phyloP scores from a whole-genome alignment of 2,888 invertebrate genomes.

The Volucella inanis region DNA sequence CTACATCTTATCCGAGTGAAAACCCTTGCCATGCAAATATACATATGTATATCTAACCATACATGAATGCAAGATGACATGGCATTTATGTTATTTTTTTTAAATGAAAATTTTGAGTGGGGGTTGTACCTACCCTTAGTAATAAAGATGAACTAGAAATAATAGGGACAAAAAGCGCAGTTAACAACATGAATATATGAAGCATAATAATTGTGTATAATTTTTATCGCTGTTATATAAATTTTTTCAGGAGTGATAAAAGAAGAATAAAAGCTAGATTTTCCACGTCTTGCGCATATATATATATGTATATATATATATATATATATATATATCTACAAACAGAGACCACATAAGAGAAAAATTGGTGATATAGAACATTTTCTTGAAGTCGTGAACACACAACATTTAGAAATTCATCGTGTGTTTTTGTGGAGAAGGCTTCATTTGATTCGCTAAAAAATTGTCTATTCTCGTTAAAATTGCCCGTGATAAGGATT shows the following conservation, averaged over 20 bases:
- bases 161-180: slow-evolving; percentile 61
- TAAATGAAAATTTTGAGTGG: slow-evolving; percentile 36
- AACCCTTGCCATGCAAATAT: slow-evolving; percentile 29
- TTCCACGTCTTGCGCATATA: slow-evolving; percentile 17
- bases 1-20: slow-evolving; percentile 64
- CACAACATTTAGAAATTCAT: slow-evolving; percentile 53
- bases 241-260: slow-evolving; percentile 43
- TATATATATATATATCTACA: slow-evolving; percentile 18
- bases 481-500: slow-evolving; percentile 38
- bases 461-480: slow-evolving; percentile 47
- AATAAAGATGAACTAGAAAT: slow-evolving; percentile 35
- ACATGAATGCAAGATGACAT: slow-evolving; percentile 59
- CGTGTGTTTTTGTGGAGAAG: slow-evolving; percentile 40
- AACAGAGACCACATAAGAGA: slow-evolving; percentile 25
- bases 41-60: slow-evolving; percentile 23
- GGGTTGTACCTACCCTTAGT: slow-evolving; percentile 17
- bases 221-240: slow-evolving; percentile 69
- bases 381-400: slow-evolving; percentile 66
- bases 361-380: slow-evolving; percentile 64
- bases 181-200: slow-evolving; percentile 70
- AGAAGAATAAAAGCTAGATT: slow-evolving; percentile 19
- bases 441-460: slow-evolving; percentile 61
- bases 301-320: not conserved
- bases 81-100: slow-evolving; percentile 57
- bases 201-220: slow-evolving; percentile 69